A percentile compares a stretch with the other conserved stretches of the same genome.
Evolutionary conservation across 1,140 invertebrate species (phyloP).

Genomic region (Drosophila insularis): DNA sequence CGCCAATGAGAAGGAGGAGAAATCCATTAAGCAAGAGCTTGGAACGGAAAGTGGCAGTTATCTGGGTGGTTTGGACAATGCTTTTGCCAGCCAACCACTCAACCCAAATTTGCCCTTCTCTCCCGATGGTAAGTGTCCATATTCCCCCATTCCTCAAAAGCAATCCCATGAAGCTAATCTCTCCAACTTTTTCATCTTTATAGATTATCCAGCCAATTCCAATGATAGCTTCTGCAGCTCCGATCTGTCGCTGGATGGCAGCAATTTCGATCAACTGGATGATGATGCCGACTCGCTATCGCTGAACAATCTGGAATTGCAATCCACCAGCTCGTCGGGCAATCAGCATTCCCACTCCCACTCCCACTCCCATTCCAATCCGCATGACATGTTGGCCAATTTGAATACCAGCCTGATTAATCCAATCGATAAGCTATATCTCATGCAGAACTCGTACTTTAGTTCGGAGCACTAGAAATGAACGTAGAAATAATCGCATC

Average conservation of each 20-base stretch:
- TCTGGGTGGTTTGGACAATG: slow-evolving; percentile 84
- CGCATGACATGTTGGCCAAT: slow-evolving; percentile 83
- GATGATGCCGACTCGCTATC: slow-evolving; percentile 91
- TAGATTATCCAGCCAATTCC: slow-evolving; percentile 93
- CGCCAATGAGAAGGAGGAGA: slow-evolving; percentile 88
- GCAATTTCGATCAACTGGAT: slow-evolving; percentile 90
- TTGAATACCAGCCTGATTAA: slow-evolving; percentile 89
- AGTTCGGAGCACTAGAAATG: slow-evolving; percentile 70
- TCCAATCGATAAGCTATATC: slow-evolving; percentile 98
- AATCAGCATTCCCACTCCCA: slow-evolving; percentile 72
- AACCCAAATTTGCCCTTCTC: slow-evolving; percentile 94
- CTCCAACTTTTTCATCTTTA: slow-evolving; percentile 50
- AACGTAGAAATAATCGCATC: slow-evolving; percentile 6
- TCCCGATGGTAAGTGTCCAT: slow-evolving; percentile 89
- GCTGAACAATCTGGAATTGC: slow-evolving; percentile 87
- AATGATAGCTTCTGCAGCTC: slow-evolving; percentile 95
- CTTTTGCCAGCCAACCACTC: slow-evolving; percentile 89
- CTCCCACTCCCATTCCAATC: slow-evolving; percentile 82
- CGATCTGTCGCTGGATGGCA: slow-evolving; percentile 93
- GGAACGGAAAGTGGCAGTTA: slow-evolving; percentile 85
- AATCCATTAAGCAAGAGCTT: slow-evolving; percentile 87
- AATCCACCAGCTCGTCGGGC: slow-evolving; percentile 84
- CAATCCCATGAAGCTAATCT: not conserved
- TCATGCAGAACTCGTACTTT: slow-evolving; percentile 98
- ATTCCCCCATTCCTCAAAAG: not conserved